Evolutionary conservation across 2,797 vertebrate genomes (phyloP), one percentile per base, ranked within the genome.

Genomic region (Sandelia bainsii): DNA sequence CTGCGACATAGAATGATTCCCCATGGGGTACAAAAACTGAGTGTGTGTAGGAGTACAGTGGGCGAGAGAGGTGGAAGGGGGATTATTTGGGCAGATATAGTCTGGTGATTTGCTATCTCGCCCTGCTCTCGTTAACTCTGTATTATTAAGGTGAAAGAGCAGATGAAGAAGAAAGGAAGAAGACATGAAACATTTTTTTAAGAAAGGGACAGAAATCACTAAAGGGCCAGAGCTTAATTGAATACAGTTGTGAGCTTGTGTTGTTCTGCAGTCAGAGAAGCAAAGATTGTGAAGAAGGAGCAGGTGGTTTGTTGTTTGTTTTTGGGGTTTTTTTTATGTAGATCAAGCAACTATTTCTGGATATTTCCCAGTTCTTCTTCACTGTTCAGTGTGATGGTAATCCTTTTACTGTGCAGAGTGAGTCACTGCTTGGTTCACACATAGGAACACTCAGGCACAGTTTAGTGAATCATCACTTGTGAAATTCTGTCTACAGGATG

Each of bases 101-200:
- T 70, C 68, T 68, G 66, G 68, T 75, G 68, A 62, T 80, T 77
- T 77, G 69, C 19, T 80, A 77, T 63, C 68, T 86, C 29, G 63
- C 77, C 69, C 79, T 66, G 70, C 57, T 67, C 82, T 82, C 72
- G 83, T 91, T 86, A 90, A 86, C 86, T 84, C 61, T 48, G 19
- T 63, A 32, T 83, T 81, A 83, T 84, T 50, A 56, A 62, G 79
- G 70, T 75, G 62, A 52, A 53, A 48, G 20, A 53, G 34, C 34
- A 22, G 39, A 52, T 50, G 51, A 22, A 34, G 52, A 62, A n/a
- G 29, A 65, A 61, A 39, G 20, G 25, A 72, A 27, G 51, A 5
- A 49, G 50, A 66, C 14, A 42, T 20, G 19, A 52, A 19, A 34
- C 2, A 14, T 11, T 16, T 25, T 59, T 56, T 37, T 48, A 69